Conservation (phyloP, 2,888 invertebrate genomes). For the Apamea crenata region DNA sequence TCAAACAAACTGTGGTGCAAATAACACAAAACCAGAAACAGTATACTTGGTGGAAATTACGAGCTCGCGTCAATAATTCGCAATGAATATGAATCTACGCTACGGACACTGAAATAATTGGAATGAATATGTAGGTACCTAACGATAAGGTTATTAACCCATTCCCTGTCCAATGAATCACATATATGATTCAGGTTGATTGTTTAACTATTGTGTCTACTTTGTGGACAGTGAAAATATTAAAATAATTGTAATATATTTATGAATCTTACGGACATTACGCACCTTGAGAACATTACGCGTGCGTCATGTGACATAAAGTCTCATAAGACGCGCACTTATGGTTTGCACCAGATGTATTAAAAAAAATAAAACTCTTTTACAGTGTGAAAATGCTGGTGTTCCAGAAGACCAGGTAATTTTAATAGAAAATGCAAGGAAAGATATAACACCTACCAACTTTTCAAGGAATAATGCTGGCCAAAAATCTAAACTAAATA, state of each 20-base stretch:
- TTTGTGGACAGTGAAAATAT: no score
- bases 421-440: constrained; percentile 26
- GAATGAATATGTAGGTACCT: not conserved
- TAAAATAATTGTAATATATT: not conserved
- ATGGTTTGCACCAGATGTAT: not conserved
- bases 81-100: not conserved
- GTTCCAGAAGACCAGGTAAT: not conserved
- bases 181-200: no score
- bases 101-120: not conserved
- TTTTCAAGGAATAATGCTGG: not conserved
- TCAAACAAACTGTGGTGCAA: not conserved
- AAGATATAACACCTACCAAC: not conserved
- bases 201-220: no score
- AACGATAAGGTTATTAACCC: no score
- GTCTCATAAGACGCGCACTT: not conserved
- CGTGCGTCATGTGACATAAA: not conserved
- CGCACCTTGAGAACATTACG: not conserved
- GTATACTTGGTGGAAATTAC: not conserved
- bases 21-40: not conserved
- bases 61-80: not conserved
- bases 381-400: constrained; percentile 28
- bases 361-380: not conserved
- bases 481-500: not conserved
- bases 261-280: not conserved
- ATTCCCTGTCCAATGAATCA: no score